These are phyloP conservation scores for Trimorus sp. DNA, from an alignment of 2,888 invertebrate genomes.

Conservation along the genomic window DNA sequence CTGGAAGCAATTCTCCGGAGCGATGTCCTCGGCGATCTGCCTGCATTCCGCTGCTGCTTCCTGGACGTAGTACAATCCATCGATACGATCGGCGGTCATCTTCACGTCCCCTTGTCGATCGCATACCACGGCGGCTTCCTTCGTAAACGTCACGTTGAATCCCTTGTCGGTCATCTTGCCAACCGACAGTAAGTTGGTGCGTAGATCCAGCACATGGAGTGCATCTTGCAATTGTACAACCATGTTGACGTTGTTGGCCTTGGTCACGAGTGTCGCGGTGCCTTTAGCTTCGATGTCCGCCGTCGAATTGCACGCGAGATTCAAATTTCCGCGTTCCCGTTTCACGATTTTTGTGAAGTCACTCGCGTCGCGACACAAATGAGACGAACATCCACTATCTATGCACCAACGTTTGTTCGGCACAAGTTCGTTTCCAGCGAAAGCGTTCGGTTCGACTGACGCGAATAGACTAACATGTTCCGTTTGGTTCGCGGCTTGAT, in stretches of 20 bases:
- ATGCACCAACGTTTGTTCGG: background rate
- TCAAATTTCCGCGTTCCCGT: background rate
- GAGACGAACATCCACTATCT: background rate
- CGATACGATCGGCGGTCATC: background rate
- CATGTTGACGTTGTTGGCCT: background rate
- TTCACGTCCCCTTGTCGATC: background rate
- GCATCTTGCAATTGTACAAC: background rate
- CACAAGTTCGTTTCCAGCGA: no score
- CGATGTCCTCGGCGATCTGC: no score
- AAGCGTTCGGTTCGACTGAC: no score
- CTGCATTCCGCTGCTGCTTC: no score
- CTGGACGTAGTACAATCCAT: no score
- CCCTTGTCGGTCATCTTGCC: background rate
- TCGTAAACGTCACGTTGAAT: background rate
- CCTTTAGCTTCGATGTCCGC: background rate
- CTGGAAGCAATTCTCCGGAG: no score
- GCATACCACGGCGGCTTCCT: background rate
- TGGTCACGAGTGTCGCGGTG: background rate
- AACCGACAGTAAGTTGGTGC: background rate
- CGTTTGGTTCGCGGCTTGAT: no score
- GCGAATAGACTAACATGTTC: no score
- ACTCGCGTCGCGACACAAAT: background rate
- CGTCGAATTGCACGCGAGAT: background rate
- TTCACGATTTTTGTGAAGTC: background rate
- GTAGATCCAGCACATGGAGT: background rate